phyloP scores from a whole-genome alignment of 1,140 invertebrate genomes.

The Drosophila setifemur region DNA sequence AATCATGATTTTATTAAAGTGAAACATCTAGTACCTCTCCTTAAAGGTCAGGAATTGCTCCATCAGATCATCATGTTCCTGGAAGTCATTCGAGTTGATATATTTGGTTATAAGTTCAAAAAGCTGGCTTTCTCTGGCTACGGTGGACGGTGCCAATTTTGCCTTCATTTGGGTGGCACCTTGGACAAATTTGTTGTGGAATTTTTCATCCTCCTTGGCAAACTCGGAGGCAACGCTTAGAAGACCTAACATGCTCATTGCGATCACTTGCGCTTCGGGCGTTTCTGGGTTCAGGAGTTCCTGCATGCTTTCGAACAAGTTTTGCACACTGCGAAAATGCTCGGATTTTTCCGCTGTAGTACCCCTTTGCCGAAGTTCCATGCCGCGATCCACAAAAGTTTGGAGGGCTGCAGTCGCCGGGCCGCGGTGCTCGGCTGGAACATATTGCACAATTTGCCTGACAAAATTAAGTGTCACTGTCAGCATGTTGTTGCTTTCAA shows the following conservation, averaged over 20 bases:
- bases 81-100: background rate
- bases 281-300: background rate
- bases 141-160: background rate
- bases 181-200: background rate
- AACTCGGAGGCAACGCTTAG: background rate
- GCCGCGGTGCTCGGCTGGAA: slow-evolving; percentile 10
- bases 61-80: background rate
- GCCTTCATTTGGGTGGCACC: slow-evolving; percentile 6
- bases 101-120: background rate
- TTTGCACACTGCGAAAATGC: background rate
- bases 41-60: background rate
- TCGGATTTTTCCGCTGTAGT: background rate
- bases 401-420: background rate
- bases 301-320: background rate
- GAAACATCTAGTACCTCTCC: background rate
- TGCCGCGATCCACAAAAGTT: background rate
- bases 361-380: background rate
- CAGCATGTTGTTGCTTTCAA: slow-evolving; percentile 1
- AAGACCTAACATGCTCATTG: background rate
- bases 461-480: background rate
- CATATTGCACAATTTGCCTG: background rate
- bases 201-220: background rate
- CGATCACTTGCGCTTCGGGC: background rate
- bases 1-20: background rate
- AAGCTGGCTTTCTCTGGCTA: background rate